Conservation (phyloP, 1,140 invertebrate genomes). For the Dolichoris vasculosae region DNA sequence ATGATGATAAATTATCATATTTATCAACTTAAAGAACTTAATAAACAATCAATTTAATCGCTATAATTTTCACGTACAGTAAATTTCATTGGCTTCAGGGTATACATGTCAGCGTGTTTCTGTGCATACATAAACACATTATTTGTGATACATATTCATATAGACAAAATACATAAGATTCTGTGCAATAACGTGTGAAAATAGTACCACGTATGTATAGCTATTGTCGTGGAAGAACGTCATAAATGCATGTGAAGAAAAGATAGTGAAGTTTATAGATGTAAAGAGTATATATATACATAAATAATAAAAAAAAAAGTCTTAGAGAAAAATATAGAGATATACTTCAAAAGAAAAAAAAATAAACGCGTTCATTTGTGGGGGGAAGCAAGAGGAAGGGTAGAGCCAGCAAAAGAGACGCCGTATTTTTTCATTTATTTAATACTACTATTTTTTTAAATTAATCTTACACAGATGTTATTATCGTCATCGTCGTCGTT, state of each 20-base stretch:
- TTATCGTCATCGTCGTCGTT: slow-evolving; percentile 45
- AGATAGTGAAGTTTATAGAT: slow-evolving; percentile 48
- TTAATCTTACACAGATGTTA: slow-evolving; percentile 20
- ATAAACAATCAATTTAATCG: not conserved
- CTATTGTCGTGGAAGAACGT: slow-evolving; percentile 51
- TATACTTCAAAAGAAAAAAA: slow-evolving; percentile 42
- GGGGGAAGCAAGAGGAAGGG: slow-evolving; percentile 75
- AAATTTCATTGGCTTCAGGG: not conserved
- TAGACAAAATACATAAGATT: slow-evolving; percentile 36
- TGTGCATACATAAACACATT: slow-evolving; percentile 48
- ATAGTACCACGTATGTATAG: slow-evolving; percentile 20
- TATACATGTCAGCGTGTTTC: slow-evolving; percentile 10
- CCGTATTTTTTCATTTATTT: slow-evolving; percentile 57
- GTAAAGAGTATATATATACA: slow-evolving; percentile 43
- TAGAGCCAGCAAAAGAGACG: slow-evolving; percentile 74
- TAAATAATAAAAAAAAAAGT: slow-evolving; percentile 52
- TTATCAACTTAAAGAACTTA: slow-evolving; percentile 7
- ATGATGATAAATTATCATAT: not conserved
- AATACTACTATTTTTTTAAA: slow-evolving; percentile 43
- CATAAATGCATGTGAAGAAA: slow-evolving; percentile 51
- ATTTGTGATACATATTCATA: slow-evolving; percentile 48
- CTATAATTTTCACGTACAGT: not conserved
- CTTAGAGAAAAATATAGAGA: slow-evolving; percentile 42
- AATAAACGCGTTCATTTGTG: slow-evolving; percentile 64
- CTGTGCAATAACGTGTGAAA: slow-evolving; percentile 26